A percentile compares a stretch with the other conserved stretches of the same genome.
These are phyloP conservation scores for Acyrthosiphon pisum DNA, from an alignment of 1,140 invertebrate genomes.

Conservation along the genomic window DNA sequence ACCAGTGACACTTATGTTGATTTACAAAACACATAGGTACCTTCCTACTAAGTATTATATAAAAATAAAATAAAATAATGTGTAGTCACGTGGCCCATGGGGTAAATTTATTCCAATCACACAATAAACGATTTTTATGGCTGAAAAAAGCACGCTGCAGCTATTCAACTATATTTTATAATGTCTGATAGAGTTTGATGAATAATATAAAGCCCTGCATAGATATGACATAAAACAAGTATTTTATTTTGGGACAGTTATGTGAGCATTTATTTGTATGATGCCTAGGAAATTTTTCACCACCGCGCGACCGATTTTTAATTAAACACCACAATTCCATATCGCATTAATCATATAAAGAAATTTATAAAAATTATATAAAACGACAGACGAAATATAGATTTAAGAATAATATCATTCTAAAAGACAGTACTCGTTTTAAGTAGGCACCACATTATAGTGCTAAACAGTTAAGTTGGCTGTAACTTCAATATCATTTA, in stretches of 20 bases:
- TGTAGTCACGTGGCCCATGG: neutral
- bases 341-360: neutral
- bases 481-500: neutral
- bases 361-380: too few relatives aligned
- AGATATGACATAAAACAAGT: neutral
- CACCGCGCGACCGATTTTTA: neutral
- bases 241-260: neutral
- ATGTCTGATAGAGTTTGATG: neutral
- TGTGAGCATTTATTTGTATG: neutral
- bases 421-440: neutral
- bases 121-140: neutral
- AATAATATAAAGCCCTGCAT: neutral
- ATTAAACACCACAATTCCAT: too few relatives aligned
- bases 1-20: neutral
- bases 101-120: constrained; percentile 2
- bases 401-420: neutral
- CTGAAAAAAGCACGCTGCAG: neutral
- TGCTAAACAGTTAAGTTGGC: neutral
- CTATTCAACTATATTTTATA: neutral
- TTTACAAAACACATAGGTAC: neutral
- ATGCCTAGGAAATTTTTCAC: neutral
- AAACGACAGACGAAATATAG: neutral
- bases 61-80: neutral
- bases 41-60: neutral
- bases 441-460: neutral